A percentile compares a stretch with the other conserved stretches of the same genome.
phyloP scores from a whole-genome alignment of 2,797 vertebrate genomes.

The Microchirus variegatus region DNA sequence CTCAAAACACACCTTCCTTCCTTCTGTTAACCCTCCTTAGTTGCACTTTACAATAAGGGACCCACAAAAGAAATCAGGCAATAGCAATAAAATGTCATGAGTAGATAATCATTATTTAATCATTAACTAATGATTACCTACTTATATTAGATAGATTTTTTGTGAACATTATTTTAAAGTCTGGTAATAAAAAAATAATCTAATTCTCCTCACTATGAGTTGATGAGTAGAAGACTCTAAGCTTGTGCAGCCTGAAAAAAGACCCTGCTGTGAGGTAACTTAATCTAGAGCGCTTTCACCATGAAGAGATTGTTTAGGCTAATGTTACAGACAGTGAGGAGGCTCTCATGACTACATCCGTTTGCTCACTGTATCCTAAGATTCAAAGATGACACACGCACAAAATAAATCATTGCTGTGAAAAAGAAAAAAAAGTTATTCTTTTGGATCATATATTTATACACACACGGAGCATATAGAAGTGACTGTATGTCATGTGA shows the following conservation, averaged over 20 bases:
- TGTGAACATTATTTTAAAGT: no score
- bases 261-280: slow-evolving; percentile 52
- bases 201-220: slow-evolving; percentile 33
- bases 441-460: slow-evolving; percentile 8
- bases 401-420: neutral
- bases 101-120: no score
- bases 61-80: no score
- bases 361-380: neutral
- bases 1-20: neutral
- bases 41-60: no score
- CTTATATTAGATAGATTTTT: no score
- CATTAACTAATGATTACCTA: no score
- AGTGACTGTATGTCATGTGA: neutral
- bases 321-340: slow-evolving; percentile 48
- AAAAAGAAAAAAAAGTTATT: neutral
- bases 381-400: slow-evolving; percentile 12
- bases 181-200: slow-evolving; percentile 42
- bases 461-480: no score
- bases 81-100: no score
- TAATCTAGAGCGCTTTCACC: slow-evolving; percentile 55
- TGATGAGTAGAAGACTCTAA: slow-evolving; percentile 50
- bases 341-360: slow-evolving; percentile 9
- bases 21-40: no score
- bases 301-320: slow-evolving; percentile 61
- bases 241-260: slow-evolving; percentile 36